Percentiles rank a stretch among this genome's conserved stretches.
Conservation (phyloP, 2,888 invertebrate genomes). For the Tetanocera ferruginea region DNA sequence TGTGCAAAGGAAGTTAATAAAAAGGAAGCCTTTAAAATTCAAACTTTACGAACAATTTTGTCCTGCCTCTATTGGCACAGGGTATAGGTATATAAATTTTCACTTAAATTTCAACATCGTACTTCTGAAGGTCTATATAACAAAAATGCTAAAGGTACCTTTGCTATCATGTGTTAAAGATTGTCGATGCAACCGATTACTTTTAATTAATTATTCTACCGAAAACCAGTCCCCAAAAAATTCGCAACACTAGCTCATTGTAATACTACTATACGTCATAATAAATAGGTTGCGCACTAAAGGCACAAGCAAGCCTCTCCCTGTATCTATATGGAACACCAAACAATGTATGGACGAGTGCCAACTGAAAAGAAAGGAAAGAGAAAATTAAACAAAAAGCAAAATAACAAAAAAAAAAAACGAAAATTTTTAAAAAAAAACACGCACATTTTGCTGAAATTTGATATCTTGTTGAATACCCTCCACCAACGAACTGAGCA, state of each 20-base stretch:
- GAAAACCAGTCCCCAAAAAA: neutral
- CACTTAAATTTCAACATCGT: neutral
- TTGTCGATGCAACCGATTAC: too few species aligned
- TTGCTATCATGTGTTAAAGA: too few species aligned
- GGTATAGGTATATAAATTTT: neutral
- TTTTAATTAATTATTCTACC: neutral
- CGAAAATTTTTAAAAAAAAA: too few species aligned
- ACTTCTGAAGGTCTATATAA: too few species aligned
- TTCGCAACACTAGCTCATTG: neutral
- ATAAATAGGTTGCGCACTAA: neutral
- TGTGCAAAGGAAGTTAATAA: neutral
- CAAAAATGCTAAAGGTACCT: too few species aligned
- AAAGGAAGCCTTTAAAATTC: constrained; percentile 42
- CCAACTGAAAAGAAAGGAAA: constrained; percentile 19
- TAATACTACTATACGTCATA: too few species aligned
- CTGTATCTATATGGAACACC: neutral
- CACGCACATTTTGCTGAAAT: constrained; percentile 46
- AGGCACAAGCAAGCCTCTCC: constrained; percentile 27
- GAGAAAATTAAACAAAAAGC: constrained; percentile 15
- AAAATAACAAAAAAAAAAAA: constrained; percentile 19
- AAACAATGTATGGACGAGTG: neutral
- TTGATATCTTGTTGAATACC: constrained; percentile 44
- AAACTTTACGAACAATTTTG: neutral
- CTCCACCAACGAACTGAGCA: constrained; percentile 38
- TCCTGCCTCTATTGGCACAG: neutral